Conservation (phyloP, 2,888 invertebrate species). For the Mactromeris polynyma region DNA sequence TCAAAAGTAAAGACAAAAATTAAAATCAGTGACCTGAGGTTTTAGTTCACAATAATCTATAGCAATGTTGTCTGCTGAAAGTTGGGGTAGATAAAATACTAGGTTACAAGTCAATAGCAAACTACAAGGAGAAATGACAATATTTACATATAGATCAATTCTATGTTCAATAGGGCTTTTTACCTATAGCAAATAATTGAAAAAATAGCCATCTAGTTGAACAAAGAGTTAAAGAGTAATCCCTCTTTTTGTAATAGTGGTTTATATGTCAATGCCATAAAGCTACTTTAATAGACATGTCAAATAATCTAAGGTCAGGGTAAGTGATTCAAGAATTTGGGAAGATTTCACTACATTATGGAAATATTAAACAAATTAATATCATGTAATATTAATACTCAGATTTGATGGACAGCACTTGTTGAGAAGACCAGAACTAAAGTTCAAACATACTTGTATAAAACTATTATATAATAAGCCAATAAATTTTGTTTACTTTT, state of each 20-base stretch:
- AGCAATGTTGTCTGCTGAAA: not conserved
- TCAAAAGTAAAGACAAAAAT: not conserved
- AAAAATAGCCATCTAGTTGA: not conserved
- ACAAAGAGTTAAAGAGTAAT: not conserved
- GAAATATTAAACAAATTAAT: no score
- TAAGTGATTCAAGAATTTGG: not conserved
- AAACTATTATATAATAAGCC: no score
- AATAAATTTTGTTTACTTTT: no score
- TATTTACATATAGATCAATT: slow-evolving; percentile 18
- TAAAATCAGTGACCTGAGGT: not conserved
- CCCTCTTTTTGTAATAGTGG: not conserved
- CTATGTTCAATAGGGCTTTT: slow-evolving; percentile 1
- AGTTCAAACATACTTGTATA: no score
- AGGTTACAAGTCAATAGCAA: not conserved
- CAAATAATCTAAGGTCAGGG: not conserved
- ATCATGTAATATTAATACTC: no score
- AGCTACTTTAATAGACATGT: not conserved
- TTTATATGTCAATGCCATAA: not conserved
- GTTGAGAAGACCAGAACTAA: no score
- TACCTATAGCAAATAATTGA: not conserved
- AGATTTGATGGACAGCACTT: no score
- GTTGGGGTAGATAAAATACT: not conserved
- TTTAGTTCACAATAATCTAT: not conserved
- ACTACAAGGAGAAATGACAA: slow-evolving; percentile 20
- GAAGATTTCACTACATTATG: not conserved